Conservation (phyloP, 2,797 vertebrate genomes). For the Melanogrammus aeglefinus region DNA sequence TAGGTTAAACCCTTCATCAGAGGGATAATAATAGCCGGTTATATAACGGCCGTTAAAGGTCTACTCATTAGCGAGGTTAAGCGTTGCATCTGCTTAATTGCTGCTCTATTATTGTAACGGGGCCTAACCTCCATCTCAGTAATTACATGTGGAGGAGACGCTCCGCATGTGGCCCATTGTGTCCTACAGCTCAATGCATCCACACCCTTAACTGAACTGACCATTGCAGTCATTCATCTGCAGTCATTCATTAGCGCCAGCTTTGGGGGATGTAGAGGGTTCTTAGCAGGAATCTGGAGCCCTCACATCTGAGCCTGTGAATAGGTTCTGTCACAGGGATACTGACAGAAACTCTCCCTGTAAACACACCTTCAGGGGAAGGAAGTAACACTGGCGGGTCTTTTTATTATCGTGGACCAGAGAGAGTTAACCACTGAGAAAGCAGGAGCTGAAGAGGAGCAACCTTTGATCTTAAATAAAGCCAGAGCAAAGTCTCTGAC, state of each 20-base stretch:
- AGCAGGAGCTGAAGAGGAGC: not conserved
- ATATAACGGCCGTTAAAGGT: slow-evolving; percentile 14
- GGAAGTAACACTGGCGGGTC: not conserved
- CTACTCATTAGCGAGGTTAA: slow-evolving; percentile 14
- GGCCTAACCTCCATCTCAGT: slow-evolving; percentile 23
- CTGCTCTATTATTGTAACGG: slow-evolving; percentile 15
- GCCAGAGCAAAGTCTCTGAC: not conserved
- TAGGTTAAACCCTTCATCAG: not conserved
- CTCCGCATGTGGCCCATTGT: not conserved
- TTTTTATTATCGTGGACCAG: slow-evolving; percentile 4
- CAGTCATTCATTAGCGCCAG: slow-evolving; percentile 23
- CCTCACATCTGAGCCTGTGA: not conserved
- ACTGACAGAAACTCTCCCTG: not conserved
- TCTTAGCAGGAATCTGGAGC: not conserved
- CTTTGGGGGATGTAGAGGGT: slow-evolving; percentile 6
- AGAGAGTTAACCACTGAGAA: slow-evolving; percentile 8
- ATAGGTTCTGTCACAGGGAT: not conserved
- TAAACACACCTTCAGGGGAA: not conserved
- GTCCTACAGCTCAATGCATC: slow-evolving; percentile 9
- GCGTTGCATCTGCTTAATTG: not conserved
- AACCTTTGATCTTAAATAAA: not conserved
- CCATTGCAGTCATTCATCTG: slow-evolving; percentile 26
- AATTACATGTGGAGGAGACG: slow-evolving; percentile 30
- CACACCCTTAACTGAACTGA: slow-evolving; percentile 20
- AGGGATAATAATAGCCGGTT: slow-evolving; percentile 21